A percentile compares a stretch with the other conserved stretches of the same genome.
Conservation (phyloP, 2,113 vertebrate species). For the Cryptomyrus ogoouensis region DNA sequence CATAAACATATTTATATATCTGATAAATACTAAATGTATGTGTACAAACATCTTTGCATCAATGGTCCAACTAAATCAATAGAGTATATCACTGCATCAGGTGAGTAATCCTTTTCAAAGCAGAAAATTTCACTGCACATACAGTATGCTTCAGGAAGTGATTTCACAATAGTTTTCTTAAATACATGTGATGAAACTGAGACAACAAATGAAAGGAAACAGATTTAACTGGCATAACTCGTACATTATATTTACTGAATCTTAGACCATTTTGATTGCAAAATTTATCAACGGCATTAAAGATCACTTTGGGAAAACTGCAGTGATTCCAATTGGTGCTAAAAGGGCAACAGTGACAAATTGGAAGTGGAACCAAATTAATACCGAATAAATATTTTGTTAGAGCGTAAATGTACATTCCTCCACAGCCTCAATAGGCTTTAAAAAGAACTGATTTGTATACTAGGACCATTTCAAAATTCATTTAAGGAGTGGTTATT, state of each 20-base stretch:
- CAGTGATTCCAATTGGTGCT: neutral
- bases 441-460: neutral
- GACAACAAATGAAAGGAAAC: neutral
- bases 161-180: neutral
- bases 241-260: neutral
- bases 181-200: neutral
- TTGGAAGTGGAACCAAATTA: neutral
- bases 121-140: neutral
- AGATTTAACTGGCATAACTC: neutral
- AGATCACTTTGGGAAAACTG: neutral
- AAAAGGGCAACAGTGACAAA: neutral
- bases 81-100: neutral
- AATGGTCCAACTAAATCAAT: neutral
- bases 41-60: neutral
- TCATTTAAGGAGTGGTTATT: conserved; percentile 25
- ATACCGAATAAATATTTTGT: neutral
- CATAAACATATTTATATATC: neutral
- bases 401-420: neutral
- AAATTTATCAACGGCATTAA: neutral
- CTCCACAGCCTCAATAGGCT: neutral
- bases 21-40: conserved; percentile 1
- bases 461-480: conserved; percentile 4
- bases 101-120: neutral
- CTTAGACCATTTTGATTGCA: neutral
- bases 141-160: neutral